phyloP scores from a whole-genome alignment of 2,888 invertebrate genomes.

The Drosophila bunnanda region DNA sequence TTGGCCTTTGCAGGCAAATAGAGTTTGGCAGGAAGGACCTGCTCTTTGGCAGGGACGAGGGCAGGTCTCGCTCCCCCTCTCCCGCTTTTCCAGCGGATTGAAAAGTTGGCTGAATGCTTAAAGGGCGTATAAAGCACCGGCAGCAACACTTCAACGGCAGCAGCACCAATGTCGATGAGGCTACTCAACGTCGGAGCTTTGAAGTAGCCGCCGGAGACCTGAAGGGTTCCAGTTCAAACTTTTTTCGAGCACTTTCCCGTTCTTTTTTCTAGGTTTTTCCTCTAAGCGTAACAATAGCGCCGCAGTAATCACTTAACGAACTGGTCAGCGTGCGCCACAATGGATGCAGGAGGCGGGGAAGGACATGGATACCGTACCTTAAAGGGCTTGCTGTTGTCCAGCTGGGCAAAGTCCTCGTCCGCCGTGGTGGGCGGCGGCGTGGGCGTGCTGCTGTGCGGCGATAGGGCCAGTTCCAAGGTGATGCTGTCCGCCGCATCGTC shows the following conservation, averaged over 20 bases:
- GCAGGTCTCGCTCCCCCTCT: not conserved
- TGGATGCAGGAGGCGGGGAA: not conserved
- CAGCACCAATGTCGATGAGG: slow-evolving; percentile 42
- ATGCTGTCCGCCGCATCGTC: slow-evolving; percentile 74
- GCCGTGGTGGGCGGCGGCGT: slow-evolving; percentile 67
- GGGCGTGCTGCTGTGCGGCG: slow-evolving; percentile 61
- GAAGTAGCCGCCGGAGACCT: slow-evolving; percentile 32
- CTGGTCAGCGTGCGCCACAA: slow-evolving; percentile 25
- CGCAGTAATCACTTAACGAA: slow-evolving; percentile 67
- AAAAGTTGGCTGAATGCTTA: slow-evolving; percentile 40
- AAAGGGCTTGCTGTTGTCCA: slow-evolving; percentile 74
- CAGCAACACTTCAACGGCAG: slow-evolving; percentile 37
- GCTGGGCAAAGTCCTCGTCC: slow-evolving; percentile 67
- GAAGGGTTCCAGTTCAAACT: slow-evolving; percentile 19
- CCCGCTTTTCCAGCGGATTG: slow-evolving; percentile 25
- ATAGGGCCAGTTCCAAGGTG: slow-evolving; percentile 68
- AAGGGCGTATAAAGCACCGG: slow-evolving; percentile 47
- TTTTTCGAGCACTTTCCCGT: slow-evolving; percentile 10
- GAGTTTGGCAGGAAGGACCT: slow-evolving; percentile 2
- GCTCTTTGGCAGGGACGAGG: not conserved
- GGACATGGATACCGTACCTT: slow-evolving; percentile 57
- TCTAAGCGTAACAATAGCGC: slow-evolving; percentile 45
- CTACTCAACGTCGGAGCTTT: slow-evolving; percentile 43
- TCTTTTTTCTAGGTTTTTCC: slow-evolving; percentile 2
- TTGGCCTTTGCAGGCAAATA: slow-evolving; percentile 23